Conservation (phyloP, 2,797 vertebrate species). For the Crocodylus rhombifer region DNA sequence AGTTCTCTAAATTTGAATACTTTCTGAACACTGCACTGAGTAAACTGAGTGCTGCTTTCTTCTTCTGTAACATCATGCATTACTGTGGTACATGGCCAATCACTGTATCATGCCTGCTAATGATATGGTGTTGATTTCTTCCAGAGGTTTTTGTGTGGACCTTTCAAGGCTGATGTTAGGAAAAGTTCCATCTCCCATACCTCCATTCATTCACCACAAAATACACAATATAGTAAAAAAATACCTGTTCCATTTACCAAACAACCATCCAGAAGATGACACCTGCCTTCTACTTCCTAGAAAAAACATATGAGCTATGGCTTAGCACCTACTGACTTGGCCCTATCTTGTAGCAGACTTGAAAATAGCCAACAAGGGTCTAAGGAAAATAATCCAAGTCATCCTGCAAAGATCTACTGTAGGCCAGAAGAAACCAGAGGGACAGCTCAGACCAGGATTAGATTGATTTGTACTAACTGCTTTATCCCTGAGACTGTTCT, state of each 20-base stretch:
- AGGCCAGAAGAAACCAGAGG: background rate
- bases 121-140: background rate
- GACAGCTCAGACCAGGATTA: background rate
- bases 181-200: background rate
- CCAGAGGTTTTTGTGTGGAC: background rate
- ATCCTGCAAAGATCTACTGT: background rate
- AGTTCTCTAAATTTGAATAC: too few species aligned
- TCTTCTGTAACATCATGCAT: background rate
- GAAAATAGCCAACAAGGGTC: background rate
- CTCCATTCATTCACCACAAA: background rate
- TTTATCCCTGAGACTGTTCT: accelerated
- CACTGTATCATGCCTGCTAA: background rate
- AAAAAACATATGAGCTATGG: background rate
- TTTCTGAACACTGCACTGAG: background rate
- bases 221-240: too few species aligned
- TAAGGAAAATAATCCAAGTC: background rate
- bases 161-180: background rate
- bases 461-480: background rate
- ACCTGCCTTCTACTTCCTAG: background rate
- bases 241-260: background rate
- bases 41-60: background rate
- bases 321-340: background rate
- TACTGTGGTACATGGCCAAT: background rate
- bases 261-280: background rate
- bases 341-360: background rate